Base-by-base conservation (phyloP, 2,113 vertebrate genomes). In the Urocolius indicus region DNA sequence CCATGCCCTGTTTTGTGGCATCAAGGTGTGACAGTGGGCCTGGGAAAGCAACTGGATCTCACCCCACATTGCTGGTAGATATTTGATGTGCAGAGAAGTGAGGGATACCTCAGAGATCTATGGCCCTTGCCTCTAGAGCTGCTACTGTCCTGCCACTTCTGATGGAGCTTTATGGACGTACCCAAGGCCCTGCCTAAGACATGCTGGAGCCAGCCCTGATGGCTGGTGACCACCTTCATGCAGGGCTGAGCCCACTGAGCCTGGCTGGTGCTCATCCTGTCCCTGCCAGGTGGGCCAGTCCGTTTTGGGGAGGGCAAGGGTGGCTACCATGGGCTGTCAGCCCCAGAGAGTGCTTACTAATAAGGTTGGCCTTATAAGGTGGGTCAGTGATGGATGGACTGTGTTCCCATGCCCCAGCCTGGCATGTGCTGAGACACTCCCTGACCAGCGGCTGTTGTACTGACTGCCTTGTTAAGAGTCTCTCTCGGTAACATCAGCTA, bases 401-500 rank as follows among this genome's bases (percentile, higher is more conserved):
- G 65, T 66, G 94, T 68, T 77, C 59, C 81, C 16, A 27, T 95
- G 94, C 74, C 97, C 97, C 95, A 85, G 95, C 96, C 96, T 81
- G 94, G 96, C 91, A 90, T 96, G 97, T 96, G 96, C 93, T 87
- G 88, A 93, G 95, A 57, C 96, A 87, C 95, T 97, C 96, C 95
- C 96, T 97, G 98, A 96, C 97, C 98, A 96, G 97, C 97, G 97
- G 97, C 97, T 97, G 98, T 87, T 89, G 92, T 90, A 86, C 97
- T 89, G 91, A 86, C 96, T 95, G 96, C 97, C 98, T 98, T 98
- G 98, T 98, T 98, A 98, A 97, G 98, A 97, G 97, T 96, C 97
- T 95, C 95, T 59, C 95, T 84, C 67, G 84, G 96, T 98, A 98
- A 98, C 98, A 98, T 97, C 94, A 94, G 93, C 97, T 96, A 97